Base-by-base conservation (phyloP, 2,113 vertebrate genomes). In the Neoarius graeffei region DNA sequence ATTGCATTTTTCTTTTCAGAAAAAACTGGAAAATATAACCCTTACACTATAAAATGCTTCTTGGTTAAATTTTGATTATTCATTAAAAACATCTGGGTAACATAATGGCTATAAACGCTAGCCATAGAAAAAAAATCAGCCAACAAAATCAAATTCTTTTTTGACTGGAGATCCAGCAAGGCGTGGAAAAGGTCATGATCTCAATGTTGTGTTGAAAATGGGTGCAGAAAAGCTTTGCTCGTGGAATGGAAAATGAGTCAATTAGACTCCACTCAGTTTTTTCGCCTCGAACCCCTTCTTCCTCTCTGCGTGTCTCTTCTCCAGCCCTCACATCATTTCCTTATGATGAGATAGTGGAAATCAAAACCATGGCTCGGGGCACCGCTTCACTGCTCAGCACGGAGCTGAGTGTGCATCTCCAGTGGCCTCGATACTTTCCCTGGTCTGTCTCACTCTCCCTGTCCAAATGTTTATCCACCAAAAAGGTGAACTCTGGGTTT, bases 261-360 rank as follows among this genome's bases (percentile, higher is more conserved):
- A 86, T 89, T 89, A 89, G 81, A 83, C 80, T 42, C 27, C 35
- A 77, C 48, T 42, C 50, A 52, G 84, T 48, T 84, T 82, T 64
- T 35, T 71, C n/a, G 50, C 88, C 85, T 42, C 30, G n/a, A 86
- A 81, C 50, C 8, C 30, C 15, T 42, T 82, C 52, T 60, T 76
- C 69, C 57, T 81, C 84, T 23, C 57, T 82, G 20, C 1, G 1
- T 84, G 73, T 57, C 7, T 81, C 77, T 76, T 35, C 56, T 8
- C 84, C 57, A 74, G 48, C 79, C 66, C 77, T 90, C 67, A 42
- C 71, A 87, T 77, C 13, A 81, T 87, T 89, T 85, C 76, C 50
- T 62, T 80, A 79, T 81, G 86, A 87, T 87, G 60, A 77, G 89
- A 85, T 64, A 64, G 82, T 62, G n/a, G 74, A 69, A 87, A 87